Base-by-base conservation (phyloP, 2,797 vertebrate species). In the Bradypodion ventrale region DNA sequence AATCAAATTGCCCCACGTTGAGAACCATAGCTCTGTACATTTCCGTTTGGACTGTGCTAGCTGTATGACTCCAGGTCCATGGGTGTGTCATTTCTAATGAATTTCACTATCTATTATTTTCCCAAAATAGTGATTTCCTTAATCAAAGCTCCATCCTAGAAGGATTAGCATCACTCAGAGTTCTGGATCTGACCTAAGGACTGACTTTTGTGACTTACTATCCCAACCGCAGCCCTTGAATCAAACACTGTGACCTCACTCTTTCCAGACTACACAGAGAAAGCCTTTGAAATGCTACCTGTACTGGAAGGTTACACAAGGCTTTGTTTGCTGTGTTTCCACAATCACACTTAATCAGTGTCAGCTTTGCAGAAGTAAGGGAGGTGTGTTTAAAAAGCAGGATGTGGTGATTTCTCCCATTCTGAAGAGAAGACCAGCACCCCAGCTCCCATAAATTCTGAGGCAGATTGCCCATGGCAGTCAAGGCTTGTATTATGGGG, bases 291-390 rank as follows among this genome's bases (percentile, higher is more conserved):
- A 12, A 32, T 23, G 25, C 44, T 56, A 40, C 79, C 35, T 19
- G 13, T 1, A 0, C 23, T 63, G 13, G 46, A 59, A 7, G 2
- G 42, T 52, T 80, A 78, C 66, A 21, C 56, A 56, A 27, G 40
- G 44, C 42, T 92, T 91, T 60, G 2, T 23, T 80, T 59, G 78
- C 42, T 79, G 32, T 59, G 5, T 77, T 79, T 85, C 27, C 42
- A 10, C 70, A 88, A 69, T 93, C 81, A 77, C 44, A 74, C 89
- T 65, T 70, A 65, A 87, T 92, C 35, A 75, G 16, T 56, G 52
- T 80, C 70, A 42, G 70, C 59, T 68, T 65, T 75, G 74, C 32
- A 86, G 75, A 46, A 5, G 32, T 23, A 12, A 0, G 0, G 75
- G 68, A 35, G 52, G 8, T 44, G n/a, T 0, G 13, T 46, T 74